Evolutionary conservation across 2,797 vertebrate genomes (phyloP).

Genomic region (Typhlichthys eigenmanni): DNA sequence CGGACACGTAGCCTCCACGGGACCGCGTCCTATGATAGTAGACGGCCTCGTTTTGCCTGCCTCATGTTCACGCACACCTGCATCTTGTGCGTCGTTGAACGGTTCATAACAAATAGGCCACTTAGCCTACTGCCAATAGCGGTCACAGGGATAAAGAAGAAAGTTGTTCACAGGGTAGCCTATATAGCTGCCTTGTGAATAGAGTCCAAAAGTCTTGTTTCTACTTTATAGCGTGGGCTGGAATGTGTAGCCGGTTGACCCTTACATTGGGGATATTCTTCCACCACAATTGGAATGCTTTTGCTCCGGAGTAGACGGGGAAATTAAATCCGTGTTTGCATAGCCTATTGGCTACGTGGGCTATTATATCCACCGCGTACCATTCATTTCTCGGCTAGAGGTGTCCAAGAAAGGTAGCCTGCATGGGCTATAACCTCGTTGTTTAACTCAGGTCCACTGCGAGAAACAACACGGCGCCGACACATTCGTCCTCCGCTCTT

Average conservation of each 20-base stretch:
- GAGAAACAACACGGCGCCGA: conserved; percentile 16
- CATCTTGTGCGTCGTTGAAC: conserved; percentile 28
- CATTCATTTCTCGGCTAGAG: conserved; percentile 52
- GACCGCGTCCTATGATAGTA: conserved; percentile 55
- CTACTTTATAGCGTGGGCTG: neutral
- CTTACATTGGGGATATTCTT: conserved; percentile 19
- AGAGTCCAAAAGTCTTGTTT: neutral
- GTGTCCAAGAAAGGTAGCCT: neutral
- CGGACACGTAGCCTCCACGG: conserved; percentile 31
- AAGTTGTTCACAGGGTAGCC: neutral
- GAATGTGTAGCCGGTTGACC: conserved; percentile 3
- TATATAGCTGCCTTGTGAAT: neutral
- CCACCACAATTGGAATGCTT: conserved; percentile 45
- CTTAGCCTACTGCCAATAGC: neutral
- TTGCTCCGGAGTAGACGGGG: conserved; percentile 60
- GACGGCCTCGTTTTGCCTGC: conserved; percentile 63
- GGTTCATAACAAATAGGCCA: conserved; percentile 4
- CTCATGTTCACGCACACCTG: conserved; percentile 68
- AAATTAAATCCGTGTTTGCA: conserved; percentile 36
- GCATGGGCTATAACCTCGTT: neutral
- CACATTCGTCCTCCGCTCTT: conserved; percentile 43
- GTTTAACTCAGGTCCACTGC: neutral
- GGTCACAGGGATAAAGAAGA: neutral
- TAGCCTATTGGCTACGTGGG: conserved; percentile 1
- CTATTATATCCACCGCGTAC: conserved; percentile 3